Conservation (phyloP, 2,888 invertebrate species). For the Ypsolopha sequella region DNA sequence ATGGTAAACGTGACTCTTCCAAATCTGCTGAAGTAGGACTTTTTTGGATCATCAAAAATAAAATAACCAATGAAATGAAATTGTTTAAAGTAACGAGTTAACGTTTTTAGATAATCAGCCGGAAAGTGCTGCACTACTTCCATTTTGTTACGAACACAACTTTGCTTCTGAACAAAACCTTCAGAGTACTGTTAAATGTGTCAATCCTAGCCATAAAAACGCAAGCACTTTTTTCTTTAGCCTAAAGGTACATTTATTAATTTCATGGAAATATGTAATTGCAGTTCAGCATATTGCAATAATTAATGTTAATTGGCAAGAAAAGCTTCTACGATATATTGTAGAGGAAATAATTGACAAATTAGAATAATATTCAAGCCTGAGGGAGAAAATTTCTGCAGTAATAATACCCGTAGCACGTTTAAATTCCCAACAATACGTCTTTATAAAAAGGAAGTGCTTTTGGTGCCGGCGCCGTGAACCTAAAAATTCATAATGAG, state of each 20-base stretch:
- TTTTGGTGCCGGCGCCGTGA: too few relatives aligned
- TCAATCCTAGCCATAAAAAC: background rate
- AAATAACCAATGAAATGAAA: conserved; percentile 14
- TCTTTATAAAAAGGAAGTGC: too few relatives aligned
- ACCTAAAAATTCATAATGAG: too few relatives aligned
- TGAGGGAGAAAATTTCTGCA: too few relatives aligned
- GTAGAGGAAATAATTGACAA: too few relatives aligned
- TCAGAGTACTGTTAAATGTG: background rate
- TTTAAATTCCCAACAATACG: too few relatives aligned
- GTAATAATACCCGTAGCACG: too few relatives aligned
- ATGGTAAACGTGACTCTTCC: conserved; percentile 7
- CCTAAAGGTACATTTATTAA: background rate
- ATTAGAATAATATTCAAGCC: too few relatives aligned
- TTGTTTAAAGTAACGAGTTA: conserved; percentile 12
- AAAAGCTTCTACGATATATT: too few relatives aligned
- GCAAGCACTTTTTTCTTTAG: background rate
- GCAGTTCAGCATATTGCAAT: background rate
- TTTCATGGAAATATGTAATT: background rate
- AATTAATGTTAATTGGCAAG: background rate
- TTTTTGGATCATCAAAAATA: conserved; percentile 12
- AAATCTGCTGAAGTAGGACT: conserved; percentile 5
- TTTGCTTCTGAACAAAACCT: too few relatives aligned
- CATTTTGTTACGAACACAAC: conserved; percentile 1
- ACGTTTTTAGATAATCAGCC: conserved; percentile 8
- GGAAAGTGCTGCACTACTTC: conserved; percentile 4